Conservation (phyloP, 2,888 invertebrate species). For the Watsonalla binaria region DNA sequence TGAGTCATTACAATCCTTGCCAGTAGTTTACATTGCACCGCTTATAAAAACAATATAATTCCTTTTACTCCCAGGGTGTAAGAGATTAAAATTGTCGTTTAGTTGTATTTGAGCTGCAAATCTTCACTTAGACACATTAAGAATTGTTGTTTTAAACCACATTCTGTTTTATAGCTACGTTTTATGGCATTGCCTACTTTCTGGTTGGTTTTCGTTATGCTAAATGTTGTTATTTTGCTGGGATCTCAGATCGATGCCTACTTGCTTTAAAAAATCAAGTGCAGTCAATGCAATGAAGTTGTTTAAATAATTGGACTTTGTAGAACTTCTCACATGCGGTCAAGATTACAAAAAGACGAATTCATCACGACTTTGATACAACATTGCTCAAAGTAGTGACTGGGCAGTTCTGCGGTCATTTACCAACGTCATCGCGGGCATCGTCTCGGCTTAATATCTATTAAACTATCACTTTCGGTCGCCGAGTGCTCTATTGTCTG, state of each 20-base stretch:
- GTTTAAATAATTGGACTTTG: too few relatives aligned
- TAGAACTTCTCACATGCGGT: not conserved
- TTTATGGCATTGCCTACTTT: too few relatives aligned
- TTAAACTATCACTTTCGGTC: conserved; percentile 73
- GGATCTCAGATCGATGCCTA: too few relatives aligned
- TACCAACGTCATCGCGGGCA: conserved; percentile 56
- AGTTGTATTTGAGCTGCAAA: too few relatives aligned
- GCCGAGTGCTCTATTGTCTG: conserved; percentile 67
- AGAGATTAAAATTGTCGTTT: not conserved
- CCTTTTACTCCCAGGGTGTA: not conserved
- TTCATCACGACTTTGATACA: conserved; percentile 4
- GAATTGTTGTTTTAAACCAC: too few relatives aligned
- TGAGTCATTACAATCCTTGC: not conserved
- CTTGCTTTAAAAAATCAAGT: too few relatives aligned
- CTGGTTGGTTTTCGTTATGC: too few relatives aligned
- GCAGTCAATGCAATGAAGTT: too few relatives aligned
- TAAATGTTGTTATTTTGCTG: too few relatives aligned
- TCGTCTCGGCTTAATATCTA: conserved; percentile 55
- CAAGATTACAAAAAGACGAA: not conserved
- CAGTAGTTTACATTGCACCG: not conserved
- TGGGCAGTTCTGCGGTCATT: conserved; percentile 43
- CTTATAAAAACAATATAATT: not conserved
- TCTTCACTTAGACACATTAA: too few relatives aligned
- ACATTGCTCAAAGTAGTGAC: conserved; percentile 45
- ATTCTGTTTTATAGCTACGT: too few relatives aligned